Conservation (phyloP, 53 echinoderm and acorn worm genomes). For the Henricia sp. region DNA sequence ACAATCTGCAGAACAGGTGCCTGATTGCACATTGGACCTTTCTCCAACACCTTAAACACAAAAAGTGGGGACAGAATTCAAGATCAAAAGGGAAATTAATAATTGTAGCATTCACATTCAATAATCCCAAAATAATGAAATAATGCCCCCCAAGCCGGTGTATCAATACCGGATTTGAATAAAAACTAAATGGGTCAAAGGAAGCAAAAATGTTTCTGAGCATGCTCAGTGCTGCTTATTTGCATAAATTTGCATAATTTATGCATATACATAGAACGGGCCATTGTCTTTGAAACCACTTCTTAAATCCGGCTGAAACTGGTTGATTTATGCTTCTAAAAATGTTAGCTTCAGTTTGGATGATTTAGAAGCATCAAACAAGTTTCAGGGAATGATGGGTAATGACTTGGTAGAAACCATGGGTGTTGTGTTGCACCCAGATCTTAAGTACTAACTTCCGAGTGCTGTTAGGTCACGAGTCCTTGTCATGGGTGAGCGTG, state of each 20-base stretch:
- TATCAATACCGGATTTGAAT: background rate
- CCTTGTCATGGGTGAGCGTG: constrained; percentile 94
- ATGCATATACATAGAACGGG: constrained; percentile 21
- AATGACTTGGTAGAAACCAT: too few relatives aligned
- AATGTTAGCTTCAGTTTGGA: background rate
- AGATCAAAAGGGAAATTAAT: background rate
- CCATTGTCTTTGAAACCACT: background rate
- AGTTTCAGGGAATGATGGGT: too few relatives aligned
- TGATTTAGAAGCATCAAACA: too few relatives aligned
- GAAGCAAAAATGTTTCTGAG: background rate
- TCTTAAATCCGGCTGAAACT: background rate
- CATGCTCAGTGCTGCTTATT: constrained; percentile 19
- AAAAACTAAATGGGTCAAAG: background rate
- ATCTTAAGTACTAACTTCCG: background rate
- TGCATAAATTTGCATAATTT: constrained; percentile 58
- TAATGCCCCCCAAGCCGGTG: background rate
- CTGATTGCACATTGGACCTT: constrained; percentile 93
- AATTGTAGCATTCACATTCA: background rate
- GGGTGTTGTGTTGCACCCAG: background rate
- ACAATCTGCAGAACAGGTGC: constrained; percentile 91
- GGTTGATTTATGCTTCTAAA: background rate
- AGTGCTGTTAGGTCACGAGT: background rate
- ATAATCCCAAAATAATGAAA: too few relatives aligned
- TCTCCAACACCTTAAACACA: constrained; percentile 86
- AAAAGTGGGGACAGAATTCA: background rate